Percentiles rank a stretch among this genome's conserved stretches.
phyloP scores from a whole-genome alignment of 1,140 invertebrate genomes.

The Araneus ventricosus region DNA sequence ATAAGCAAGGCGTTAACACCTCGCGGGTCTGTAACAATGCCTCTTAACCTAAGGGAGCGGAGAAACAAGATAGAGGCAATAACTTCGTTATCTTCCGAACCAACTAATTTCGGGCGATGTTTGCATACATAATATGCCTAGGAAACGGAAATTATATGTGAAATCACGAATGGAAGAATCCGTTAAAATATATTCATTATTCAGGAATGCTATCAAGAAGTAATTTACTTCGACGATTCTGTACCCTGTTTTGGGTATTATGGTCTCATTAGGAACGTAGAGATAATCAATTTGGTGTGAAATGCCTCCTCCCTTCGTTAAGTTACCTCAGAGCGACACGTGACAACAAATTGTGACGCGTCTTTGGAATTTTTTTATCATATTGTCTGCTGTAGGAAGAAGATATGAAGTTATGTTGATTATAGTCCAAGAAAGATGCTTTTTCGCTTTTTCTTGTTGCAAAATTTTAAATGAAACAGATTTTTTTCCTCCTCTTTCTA shows the following conservation, averaged over 20 bases:
- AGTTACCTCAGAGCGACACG: neutral
- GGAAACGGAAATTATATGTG: slow-evolving; percentile 46
- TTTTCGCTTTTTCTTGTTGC: no score
- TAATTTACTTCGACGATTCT: slow-evolving; percentile 44
- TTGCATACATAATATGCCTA: slow-evolving; percentile 34
- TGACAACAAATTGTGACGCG: no score
- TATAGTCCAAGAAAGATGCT: no score
- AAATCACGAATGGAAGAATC: slow-evolving; percentile 41
- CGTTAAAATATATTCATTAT: slow-evolving; percentile 49
- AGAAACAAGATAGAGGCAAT: neutral
- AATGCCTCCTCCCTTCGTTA: neutral
- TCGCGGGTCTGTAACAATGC: neutral
- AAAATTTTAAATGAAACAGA: no score
- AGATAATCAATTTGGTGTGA: slow-evolving; percentile 41
- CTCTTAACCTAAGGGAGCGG: no score
- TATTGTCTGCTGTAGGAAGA: neutral
- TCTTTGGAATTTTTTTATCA: neutral
- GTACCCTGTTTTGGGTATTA: slow-evolving; percentile 16
- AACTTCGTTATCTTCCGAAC: neutral
- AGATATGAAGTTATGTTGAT: neutral
- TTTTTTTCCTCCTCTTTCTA: no score
- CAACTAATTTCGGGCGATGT: slow-evolving; percentile 25
- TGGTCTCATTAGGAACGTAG: no score
- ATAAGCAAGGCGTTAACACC: neutral
- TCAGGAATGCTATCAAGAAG: slow-evolving; percentile 55